Conservation (phyloP, 1,140 invertebrate species). For the Cephus cinctus region DNA sequence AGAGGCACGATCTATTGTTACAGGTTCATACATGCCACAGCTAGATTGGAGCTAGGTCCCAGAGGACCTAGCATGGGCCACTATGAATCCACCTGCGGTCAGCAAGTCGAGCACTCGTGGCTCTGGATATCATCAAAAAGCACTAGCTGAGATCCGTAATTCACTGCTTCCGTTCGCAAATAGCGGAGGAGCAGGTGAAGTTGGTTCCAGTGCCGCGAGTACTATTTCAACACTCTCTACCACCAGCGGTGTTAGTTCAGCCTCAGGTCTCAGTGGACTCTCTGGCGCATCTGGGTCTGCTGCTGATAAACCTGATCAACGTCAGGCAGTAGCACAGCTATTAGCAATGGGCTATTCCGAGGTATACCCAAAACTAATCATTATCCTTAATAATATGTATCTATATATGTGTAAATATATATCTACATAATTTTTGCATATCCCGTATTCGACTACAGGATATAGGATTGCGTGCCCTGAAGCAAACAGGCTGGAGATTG, state of each 20-base stretch:
- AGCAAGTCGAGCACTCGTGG: conserved; percentile 71
- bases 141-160: conserved; percentile 83
- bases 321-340: conserved; percentile 63
- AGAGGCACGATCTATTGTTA: too few species aligned
- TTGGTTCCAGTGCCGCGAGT: conserved; percentile 73
- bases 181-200: conserved; percentile 61
- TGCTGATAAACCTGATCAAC: conserved; percentile 50
- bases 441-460: conserved; percentile 57
- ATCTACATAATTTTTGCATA: background rate
- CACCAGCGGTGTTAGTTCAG: conserved; percentile 66
- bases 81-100: conserved; percentile 68
- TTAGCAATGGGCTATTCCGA: conserved; percentile 68
- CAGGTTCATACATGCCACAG: conserved; percentile 54
- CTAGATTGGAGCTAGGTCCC: conserved; percentile 55
- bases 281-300: conserved; percentile 50
- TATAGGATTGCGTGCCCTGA: conserved; percentile 65
- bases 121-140: conserved; percentile 84
- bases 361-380: conserved; percentile 47
- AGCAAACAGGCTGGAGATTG: conserved; percentile 65
- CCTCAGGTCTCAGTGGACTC: conserved; percentile 66
- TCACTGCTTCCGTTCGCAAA: conserved; percentile 82
- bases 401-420: too few species aligned
- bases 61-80: conserved; percentile 66
- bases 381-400: conserved; percentile 4
- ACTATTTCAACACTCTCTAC: conserved; percentile 69